Conservation (phyloP, 1,140 invertebrate genomes). For the Nixonia krombeini region DNA sequence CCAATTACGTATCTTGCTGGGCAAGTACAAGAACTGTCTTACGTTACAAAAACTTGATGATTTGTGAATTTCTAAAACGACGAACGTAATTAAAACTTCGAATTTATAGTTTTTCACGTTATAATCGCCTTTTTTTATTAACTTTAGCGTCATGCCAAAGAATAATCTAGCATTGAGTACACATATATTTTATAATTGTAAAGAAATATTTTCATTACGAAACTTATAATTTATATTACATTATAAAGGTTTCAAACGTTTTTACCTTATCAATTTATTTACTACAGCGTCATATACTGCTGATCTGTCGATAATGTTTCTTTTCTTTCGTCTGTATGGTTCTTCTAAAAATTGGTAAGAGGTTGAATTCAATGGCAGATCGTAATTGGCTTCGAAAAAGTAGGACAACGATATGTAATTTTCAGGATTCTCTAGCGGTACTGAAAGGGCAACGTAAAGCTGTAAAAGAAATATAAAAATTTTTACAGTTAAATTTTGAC, state of each 20-base stretch:
- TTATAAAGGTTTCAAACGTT: background rate
- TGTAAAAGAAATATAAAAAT: conserved; percentile 39
- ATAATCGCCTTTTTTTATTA: too few relatives aligned
- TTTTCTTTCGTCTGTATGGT: conserved; percentile 34
- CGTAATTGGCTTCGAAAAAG: conserved; percentile 83
- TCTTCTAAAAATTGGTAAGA: conserved; percentile 34
- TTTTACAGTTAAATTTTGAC: too few relatives aligned
- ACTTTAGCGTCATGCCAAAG: too few relatives aligned
- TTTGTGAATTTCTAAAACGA: background rate
- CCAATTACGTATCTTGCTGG: conserved; percentile 1
- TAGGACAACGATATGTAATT: conserved; percentile 81
- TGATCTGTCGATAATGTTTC: conserved; percentile 57
- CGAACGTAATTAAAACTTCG: background rate
- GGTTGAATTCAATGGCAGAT: conserved; percentile 69
- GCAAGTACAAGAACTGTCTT: conserved; percentile 1
- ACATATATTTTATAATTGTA: background rate
- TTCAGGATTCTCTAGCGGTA: conserved; percentile 79
- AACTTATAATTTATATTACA: background rate
- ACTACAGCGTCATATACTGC: conserved; percentile 58
- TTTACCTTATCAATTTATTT: conserved; percentile 64
- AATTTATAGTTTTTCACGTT: too few relatives aligned
- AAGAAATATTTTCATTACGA: background rate
- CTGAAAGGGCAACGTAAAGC: conserved; percentile 79
- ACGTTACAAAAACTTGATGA: conserved; percentile 5
- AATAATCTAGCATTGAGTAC: too few relatives aligned